Conservation (phyloP, 2,888 invertebrate species). For the Idaea straminata region DNA sequence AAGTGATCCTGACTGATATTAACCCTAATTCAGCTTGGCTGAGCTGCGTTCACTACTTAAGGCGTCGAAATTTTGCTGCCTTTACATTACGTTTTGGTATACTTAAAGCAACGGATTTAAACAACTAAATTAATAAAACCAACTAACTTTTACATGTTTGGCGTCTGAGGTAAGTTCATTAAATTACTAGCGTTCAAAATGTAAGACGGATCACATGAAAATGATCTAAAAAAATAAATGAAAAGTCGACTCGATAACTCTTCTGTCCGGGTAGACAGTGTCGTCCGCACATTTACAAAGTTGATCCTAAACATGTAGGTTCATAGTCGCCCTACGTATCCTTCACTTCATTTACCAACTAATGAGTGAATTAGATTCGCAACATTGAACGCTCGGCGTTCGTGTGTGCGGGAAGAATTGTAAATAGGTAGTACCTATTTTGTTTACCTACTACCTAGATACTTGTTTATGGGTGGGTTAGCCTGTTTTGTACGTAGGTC, state of each 20-base stretch:
- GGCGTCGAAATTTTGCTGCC: too few relatives aligned
- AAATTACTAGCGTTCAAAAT: too few relatives aligned
- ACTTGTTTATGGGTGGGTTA: background rate
- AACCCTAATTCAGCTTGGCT: too few relatives aligned
- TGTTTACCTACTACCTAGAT: constrained; percentile 3
- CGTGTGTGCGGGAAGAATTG: background rate
- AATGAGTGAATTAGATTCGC: constrained; percentile 3
- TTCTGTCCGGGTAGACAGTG: constrained; percentile 48
- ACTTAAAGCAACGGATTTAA: too few relatives aligned
- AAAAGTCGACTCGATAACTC: background rate
- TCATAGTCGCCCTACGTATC: constrained; percentile 36
- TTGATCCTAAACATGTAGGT: constrained; percentile 49
- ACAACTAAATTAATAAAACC: too few relatives aligned
- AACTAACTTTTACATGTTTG: too few relatives aligned
- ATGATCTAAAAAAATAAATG: background rate
- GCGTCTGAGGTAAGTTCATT: too few relatives aligned
- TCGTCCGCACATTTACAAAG: constrained; percentile 70
- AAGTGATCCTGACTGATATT: too few relatives aligned
- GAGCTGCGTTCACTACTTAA: too few relatives aligned
- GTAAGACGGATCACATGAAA: too few relatives aligned
- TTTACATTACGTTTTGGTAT: too few relatives aligned
- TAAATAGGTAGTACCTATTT: constrained; percentile 4
- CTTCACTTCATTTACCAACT: constrained; percentile 19
- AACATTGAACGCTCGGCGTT: constrained; percentile 1
- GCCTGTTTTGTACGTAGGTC: too few relatives aligned